Evolutionary conservation across 2,113 vertebrate species (phyloP), one percentile per base, ranked within the genome.

Genomic region (Gopherus evgoodei): DNA sequence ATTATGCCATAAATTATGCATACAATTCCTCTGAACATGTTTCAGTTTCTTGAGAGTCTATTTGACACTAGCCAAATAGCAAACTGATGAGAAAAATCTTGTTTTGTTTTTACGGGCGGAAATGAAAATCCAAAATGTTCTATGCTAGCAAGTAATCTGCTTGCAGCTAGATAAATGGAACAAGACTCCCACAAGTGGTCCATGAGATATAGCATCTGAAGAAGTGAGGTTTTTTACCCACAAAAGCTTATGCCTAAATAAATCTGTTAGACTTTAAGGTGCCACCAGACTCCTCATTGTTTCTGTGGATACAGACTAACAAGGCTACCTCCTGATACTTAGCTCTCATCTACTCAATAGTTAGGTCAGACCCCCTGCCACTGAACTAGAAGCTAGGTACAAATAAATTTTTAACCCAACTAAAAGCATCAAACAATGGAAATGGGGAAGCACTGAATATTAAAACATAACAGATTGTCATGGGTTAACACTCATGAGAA

Each of bases 101-200:
- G 35, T 21, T 90, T 86, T 53, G 52, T 80, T 84, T 57, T 56
- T 38, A 6, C 53, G 53, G 8, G 25, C 83, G 16, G 83, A 94
- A 35, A 3, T 11, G 24, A 31, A 0, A 10, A 85, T 56, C 49
- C 88, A 0, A 84, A 86, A 65, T 8, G 80, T 21, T 47, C 38
- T 27, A 2, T 3, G 27, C 57, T 72, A 86, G 83, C 14, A 10
- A 57, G 50, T 44, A 8, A 91, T 82, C 83, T 81, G 44, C 62
- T 17, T 29, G 65, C 79, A 95, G 75, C 13, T 42, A 52, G 19
- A 17, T 8, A 14, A 0, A 0, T 21, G 92, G 96, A 92, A 38
- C 88, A 94, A 0, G 42, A 52, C 96, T 93, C 96, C 97, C 96
- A 91, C 97, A 0, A 95, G 97, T 95, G 97, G 97, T 65, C 81